A percentile compares a stretch with the other conserved stretches of the same genome.
Conservation (phyloP, 2,797 vertebrate genomes). For the Hydrolagus colliei region DNA sequence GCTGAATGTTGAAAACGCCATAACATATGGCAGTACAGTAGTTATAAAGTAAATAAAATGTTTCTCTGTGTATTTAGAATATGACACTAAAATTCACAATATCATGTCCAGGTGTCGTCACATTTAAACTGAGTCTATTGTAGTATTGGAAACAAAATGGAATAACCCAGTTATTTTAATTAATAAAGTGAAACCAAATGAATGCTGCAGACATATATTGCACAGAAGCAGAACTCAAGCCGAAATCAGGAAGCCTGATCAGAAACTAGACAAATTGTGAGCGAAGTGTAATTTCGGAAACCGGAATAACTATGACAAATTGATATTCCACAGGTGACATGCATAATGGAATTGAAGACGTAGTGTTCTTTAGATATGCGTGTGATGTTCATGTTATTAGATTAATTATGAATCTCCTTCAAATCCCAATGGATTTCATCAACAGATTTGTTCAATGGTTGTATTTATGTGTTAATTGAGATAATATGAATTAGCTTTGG, state of each 20-base stretch:
- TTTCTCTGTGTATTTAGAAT: constrained; percentile 6
- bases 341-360: neutral
- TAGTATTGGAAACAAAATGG: neutral
- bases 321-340: neutral
- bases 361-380: neutral
- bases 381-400: no score
- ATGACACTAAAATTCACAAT: constrained; percentile 11
- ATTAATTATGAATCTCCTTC: neutral
- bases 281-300: neutral
- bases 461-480: no score
- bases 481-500: neutral
- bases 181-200: neutral
- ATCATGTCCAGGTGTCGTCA: constrained; percentile 14
- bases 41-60: neutral
- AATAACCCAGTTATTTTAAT: neutral
- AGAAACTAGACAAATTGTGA: neutral
- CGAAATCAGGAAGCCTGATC: neutral
- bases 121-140: no score
- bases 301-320: neutral
- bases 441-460: neutral
- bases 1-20: constrained; percentile 1
- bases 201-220: neutral
- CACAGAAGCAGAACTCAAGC: neutral
- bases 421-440: neutral
- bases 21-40: neutral